Evolutionary conservation across 1,140 invertebrate genomes (phyloP).

Genomic region (Dendrolimus kikuchii): DNA sequence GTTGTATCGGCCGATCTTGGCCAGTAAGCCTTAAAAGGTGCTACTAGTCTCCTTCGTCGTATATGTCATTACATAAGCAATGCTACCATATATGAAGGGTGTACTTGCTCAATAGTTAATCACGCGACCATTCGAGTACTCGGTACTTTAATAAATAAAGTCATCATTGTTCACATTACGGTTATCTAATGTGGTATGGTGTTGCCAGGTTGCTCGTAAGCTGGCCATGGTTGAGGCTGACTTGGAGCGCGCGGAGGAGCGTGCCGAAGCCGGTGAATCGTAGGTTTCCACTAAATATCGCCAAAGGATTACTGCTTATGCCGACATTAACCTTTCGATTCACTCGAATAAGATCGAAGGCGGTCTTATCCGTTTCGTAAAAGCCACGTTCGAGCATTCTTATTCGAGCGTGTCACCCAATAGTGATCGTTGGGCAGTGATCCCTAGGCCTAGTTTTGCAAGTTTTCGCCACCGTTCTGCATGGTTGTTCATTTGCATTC

Average conservation of each 20-base stretch:
- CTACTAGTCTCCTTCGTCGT: constrained; percentile 45
- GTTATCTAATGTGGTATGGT: constrained; percentile 39
- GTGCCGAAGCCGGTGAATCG: constrained; percentile 99
- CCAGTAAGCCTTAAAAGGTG: constrained; percentile 53
- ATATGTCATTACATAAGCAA: constrained; percentile 61
- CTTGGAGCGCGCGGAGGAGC: constrained; percentile 99
- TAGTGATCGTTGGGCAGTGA: constrained; percentile 30
- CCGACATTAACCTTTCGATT: constrained; percentile 12
- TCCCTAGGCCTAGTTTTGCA: constrained; percentile 47
- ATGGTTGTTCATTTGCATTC: constrained; percentile 68
- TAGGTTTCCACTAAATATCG: constrained; percentile 78
- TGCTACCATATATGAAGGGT: constrained; percentile 51
- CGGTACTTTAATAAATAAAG: constrained; percentile 16
- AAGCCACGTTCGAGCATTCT: constrained; percentile 12
- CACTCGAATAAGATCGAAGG: constrained; percentile 12
- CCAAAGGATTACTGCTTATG: constrained; percentile 16
- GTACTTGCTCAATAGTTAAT: constrained; percentile 34
- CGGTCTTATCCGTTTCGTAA: constrained; percentile 9
- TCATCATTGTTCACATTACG: constrained; percentile 17
- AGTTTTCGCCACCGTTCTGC: constrained; percentile 61
- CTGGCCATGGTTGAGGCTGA: constrained; percentile 99
- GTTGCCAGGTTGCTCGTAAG: constrained; percentile 98
- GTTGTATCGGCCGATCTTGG: constrained; percentile 48
- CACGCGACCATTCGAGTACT: constrained; percentile 11
- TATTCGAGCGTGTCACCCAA: constrained; percentile 22